Percentiles rank a stretch among this genome's conserved stretches.
These are phyloP conservation scores for Lucifuga dentata DNA, from an alignment of 2,113 vertebrate genomes.

Conservation along the genomic window DNA sequence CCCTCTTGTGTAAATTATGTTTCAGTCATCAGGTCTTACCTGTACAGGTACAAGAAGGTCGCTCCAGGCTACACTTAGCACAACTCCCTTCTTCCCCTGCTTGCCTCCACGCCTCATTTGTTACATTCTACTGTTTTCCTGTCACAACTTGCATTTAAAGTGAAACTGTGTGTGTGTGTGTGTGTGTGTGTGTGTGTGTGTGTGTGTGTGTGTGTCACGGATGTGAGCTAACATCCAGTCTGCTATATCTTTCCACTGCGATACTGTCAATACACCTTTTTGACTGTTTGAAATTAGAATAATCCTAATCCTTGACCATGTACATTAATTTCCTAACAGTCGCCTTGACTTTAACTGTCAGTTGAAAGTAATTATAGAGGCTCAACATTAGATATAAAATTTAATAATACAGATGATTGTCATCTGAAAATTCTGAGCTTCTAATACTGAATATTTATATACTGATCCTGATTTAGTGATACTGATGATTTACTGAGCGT, in stretches of 20 bases:
- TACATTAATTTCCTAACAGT: too few species aligned
- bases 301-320: too few species aligned
- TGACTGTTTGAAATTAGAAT: too few species aligned
- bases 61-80: constrained; percentile 53
- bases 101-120: constrained; percentile 34
- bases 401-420: too few species aligned
- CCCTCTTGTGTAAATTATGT: constrained; percentile 51
- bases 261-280: too few species aligned
- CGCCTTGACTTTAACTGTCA: too few species aligned
- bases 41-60: constrained; percentile 35
- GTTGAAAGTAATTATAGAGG: too few species aligned
- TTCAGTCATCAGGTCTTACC: constrained; percentile 37
- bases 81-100: constrained; percentile 14
- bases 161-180: constrained; percentile 17
- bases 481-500: not conserved
- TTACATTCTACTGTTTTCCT: constrained; percentile 48
- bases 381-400: too few species aligned
- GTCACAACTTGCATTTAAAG: constrained; percentile 44
- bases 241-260: constrained; percentile 3
- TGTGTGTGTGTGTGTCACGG: not conserved
- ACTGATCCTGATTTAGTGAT: too few species aligned
- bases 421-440: too few species aligned
- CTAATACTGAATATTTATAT: too few species aligned
- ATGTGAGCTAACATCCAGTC: not conserved
- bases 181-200: constrained; percentile 1